Evolutionary conservation across 2,888 invertebrate species (phyloP).

Genomic region (Oasisia sp.): DNA sequence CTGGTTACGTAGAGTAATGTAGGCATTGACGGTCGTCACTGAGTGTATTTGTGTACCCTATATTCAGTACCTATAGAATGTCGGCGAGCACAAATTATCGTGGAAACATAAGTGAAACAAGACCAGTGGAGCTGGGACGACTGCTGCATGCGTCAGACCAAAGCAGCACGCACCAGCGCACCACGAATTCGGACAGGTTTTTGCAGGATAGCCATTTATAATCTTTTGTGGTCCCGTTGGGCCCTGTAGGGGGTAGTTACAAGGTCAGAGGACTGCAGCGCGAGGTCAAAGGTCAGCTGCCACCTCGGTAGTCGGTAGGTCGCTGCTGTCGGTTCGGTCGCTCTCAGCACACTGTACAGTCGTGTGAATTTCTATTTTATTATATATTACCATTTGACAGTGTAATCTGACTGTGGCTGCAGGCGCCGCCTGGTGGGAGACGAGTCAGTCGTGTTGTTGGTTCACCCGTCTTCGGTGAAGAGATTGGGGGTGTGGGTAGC

Average conservation of each 20-base stretch:
- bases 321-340: not conserved
- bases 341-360: slow-evolving; percentile 13
- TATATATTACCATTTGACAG: not conserved
- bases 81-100: not conserved
- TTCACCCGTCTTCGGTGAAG: not conserved
- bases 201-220: not conserved
- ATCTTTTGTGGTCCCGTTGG: not conserved
- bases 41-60: not conserved
- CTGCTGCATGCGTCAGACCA: not conserved
- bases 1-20: not conserved
- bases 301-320: not conserved
- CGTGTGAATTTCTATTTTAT: not conserved
- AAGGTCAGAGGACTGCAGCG: not conserved
- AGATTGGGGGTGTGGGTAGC: not conserved
- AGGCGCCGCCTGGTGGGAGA: not conserved
- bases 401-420: not conserved
- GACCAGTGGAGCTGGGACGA: not conserved
- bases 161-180: not conserved
- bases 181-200: not conserved
- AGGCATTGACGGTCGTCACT: not conserved
- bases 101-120: not conserved
- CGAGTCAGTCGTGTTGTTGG: not conserved
- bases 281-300: not conserved
- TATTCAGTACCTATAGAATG: not conserved
- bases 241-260: not conserved